These are phyloP conservation scores for Onthophagus taurus DNA, from an alignment of 1,140 invertebrate species.

Conservation along the genomic window DNA sequence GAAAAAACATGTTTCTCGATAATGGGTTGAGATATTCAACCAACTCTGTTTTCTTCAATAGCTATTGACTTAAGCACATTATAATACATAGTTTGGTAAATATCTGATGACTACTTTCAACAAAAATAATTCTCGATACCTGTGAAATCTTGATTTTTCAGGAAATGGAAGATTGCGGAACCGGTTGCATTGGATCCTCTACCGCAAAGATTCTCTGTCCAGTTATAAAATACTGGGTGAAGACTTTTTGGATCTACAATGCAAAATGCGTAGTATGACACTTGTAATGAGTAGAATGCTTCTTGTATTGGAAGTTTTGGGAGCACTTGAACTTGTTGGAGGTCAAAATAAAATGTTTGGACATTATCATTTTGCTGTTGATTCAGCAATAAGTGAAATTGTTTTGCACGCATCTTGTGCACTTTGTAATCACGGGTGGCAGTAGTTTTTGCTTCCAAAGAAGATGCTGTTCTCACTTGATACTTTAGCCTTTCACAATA, in stretches of 20 bases:
- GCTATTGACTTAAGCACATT: conserved; percentile 2
- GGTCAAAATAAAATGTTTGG: conserved; percentile 6
- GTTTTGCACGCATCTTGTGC: conserved; percentile 5
- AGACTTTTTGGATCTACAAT: neutral
- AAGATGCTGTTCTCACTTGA: conserved; percentile 1
- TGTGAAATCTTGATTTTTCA: neutral
- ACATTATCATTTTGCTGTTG: neutral
- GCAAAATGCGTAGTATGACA: conserved; percentile 1
- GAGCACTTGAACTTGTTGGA: conserved; percentile 2
- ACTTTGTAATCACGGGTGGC: neutral
- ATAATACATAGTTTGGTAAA: conserved; percentile 9
- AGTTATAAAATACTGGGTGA: neutral
- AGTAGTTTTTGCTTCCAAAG: neutral
- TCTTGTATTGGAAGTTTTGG: conserved; percentile 2
- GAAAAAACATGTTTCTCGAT: conserved; percentile 2
- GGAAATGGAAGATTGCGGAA: conserved; percentile 1
- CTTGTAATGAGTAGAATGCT: neutral
- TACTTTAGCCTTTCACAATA: conserved; percentile 9
- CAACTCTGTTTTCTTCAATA: conserved; percentile 1
- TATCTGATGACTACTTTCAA: neutral
- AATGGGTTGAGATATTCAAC: conserved; percentile 1
- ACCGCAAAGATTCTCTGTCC: conserved; percentile 3
- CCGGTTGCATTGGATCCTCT: conserved; percentile 3
- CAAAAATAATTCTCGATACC: neutral
- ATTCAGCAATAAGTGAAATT: conserved; percentile 5